phyloP scores from a whole-genome alignment of 2,888 invertebrate species.

The Glomeris marginata region DNA sequence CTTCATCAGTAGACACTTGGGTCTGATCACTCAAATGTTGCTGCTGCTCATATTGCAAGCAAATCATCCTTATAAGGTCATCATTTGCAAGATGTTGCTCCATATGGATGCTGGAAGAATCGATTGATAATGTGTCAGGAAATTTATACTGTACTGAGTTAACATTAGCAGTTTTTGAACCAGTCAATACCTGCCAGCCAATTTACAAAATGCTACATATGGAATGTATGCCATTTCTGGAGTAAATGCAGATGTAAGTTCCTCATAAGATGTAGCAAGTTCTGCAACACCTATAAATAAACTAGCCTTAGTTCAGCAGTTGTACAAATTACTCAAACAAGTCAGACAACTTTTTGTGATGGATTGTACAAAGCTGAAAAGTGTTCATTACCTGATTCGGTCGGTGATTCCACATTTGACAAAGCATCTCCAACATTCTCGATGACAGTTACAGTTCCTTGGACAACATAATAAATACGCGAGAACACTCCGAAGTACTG shows the following conservation, averaged over 20 bases:
- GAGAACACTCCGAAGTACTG: constrained; percentile 69
- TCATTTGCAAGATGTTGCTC: constrained; percentile 41
- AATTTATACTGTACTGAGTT: neutral
- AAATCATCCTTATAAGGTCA: constrained; percentile 57
- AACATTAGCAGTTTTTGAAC: too few relatives aligned
- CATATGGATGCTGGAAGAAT: constrained; percentile 28
- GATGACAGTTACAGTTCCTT: too few relatives aligned
- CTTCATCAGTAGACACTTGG: too few relatives aligned
- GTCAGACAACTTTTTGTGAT: too few relatives aligned
- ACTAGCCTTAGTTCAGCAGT: too few relatives aligned
- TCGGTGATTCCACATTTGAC: too few relatives aligned
- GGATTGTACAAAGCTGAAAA: too few relatives aligned
- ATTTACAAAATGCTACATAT: constrained; percentile 41
- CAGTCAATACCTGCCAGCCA: constrained; percentile 34
- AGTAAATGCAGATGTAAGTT: constrained; percentile 66
- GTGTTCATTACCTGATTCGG: neutral
- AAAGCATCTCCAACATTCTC: too few relatives aligned
- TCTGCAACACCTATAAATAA: too few relatives aligned
- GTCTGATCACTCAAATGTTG: too few relatives aligned
- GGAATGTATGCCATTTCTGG: constrained; percentile 68
- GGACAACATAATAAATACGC: constrained; percentile 39
- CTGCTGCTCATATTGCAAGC: constrained; percentile 51
- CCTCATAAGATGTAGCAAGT: too few relatives aligned
- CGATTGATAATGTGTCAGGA: constrained; percentile 12
- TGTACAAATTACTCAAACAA: too few relatives aligned